These are phyloP conservation scores for Mesopsocus fuscifrons DNA, from an alignment of 2,888 invertebrate species.

Conservation along the genomic window DNA sequence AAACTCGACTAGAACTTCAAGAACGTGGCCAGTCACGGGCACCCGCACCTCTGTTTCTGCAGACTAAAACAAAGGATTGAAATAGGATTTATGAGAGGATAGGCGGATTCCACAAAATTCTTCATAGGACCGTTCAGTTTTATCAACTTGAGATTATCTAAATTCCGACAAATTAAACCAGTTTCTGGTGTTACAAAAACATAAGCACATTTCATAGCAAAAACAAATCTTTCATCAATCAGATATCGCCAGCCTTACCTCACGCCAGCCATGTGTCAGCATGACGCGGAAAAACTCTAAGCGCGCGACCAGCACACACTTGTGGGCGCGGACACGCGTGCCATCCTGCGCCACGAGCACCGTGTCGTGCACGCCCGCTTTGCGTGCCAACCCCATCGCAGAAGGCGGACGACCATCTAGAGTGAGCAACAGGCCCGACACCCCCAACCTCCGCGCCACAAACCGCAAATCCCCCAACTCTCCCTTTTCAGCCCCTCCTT, in stretches of 20 bases:
- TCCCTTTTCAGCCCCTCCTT: too few relatives aligned
- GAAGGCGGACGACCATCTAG: background rate
- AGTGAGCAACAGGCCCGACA: background rate
- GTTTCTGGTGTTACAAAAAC: too few relatives aligned
- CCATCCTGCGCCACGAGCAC: slow-evolving; percentile 23
- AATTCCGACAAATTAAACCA: too few relatives aligned
- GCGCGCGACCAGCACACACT: slow-evolving; percentile 58
- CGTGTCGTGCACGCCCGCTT: slow-evolving; percentile 22
- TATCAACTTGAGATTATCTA: too few relatives aligned
- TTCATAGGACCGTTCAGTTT: too few relatives aligned
- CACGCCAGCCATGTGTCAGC: slow-evolving; percentile 61
- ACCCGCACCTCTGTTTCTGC: slow-evolving; percentile 32
- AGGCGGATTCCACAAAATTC: background rate
- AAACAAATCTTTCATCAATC: too few relatives aligned
- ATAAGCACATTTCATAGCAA: too few relatives aligned
- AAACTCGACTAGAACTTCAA: slow-evolving; percentile 51
- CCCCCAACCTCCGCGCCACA: background rate
- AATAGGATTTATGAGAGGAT: slow-evolving; percentile 10
- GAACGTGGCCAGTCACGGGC: slow-evolving; percentile 37
- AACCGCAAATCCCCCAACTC: background rate
- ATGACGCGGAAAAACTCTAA: slow-evolving; percentile 75
- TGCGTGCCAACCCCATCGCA: slow-evolving; percentile 1
- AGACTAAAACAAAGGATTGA: slow-evolving; percentile 29
- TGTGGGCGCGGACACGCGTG: slow-evolving; percentile 43
- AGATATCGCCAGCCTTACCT: slow-evolving; percentile 31